Evolutionary conservation across 2,113 vertebrate species (phyloP).

Genomic region (Trachemys scripta): DNA sequence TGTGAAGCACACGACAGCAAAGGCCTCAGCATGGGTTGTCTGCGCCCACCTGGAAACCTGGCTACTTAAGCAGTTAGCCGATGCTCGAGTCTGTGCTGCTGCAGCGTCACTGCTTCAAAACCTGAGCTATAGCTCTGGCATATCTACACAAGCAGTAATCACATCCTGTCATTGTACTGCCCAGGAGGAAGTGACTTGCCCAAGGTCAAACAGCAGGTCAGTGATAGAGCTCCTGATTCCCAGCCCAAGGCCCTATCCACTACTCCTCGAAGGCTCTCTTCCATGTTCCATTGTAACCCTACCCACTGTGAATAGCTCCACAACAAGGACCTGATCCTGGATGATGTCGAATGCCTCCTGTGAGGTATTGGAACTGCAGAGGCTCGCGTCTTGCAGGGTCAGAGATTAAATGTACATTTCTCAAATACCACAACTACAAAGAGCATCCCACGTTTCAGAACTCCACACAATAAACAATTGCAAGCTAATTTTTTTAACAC

Average conservation of each 20-base stretch:
- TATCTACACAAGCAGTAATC: background rate
- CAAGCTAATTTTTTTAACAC: background rate
- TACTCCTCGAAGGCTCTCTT: background rate
- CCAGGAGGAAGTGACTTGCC: background rate
- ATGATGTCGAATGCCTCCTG: background rate
- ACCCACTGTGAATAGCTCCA: background rate
- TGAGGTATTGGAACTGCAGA: background rate
- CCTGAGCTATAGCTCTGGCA: background rate
- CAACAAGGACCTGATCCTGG: background rate
- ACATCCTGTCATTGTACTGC: background rate
- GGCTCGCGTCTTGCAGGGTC: background rate
- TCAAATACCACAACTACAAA: rapidly evolving
- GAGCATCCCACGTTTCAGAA: background rate
- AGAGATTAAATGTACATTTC: background rate
- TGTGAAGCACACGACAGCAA: background rate
- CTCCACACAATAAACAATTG: background rate
- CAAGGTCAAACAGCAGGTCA: background rate
- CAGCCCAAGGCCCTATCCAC: background rate
- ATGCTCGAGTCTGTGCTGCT: background rate
- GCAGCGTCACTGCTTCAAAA: background rate
- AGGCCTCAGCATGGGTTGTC: background rate
- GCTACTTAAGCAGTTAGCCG: background rate
- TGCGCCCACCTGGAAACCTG: background rate
- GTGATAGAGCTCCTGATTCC: slow-evolving; percentile 25
- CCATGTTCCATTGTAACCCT: background rate